These are phyloP conservation scores for Oikopleura vanhoeffeni DNA, from an alignment of 23 tunicate species.

Conservation along the genomic window DNA sequence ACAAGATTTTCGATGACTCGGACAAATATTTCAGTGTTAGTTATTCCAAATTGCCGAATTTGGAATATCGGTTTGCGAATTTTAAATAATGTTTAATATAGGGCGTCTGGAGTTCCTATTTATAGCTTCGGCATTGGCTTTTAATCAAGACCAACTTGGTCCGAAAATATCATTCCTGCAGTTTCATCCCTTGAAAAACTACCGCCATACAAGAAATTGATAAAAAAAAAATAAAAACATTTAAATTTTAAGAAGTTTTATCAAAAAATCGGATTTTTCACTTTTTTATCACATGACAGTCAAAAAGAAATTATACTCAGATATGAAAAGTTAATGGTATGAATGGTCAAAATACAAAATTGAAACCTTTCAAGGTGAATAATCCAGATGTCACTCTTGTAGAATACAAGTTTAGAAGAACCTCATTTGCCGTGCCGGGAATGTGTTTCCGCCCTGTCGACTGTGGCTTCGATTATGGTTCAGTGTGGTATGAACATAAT, in stretches of 20 bases:
- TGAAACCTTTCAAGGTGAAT: neutral
- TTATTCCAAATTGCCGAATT: too few relatives aligned
- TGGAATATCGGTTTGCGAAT: too few relatives aligned
- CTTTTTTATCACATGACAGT: neutral
- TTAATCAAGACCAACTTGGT: too few relatives aligned
- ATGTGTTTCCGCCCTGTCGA: neutral
- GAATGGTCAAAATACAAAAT: neutral
- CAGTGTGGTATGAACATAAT: slow-evolving; percentile 14
- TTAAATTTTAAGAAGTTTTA: too few relatives aligned
- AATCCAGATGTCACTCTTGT: neutral
- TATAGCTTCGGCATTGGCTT: too few relatives aligned
- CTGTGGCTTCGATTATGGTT: slow-evolving; percentile 6
- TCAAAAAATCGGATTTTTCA: too few relatives aligned
- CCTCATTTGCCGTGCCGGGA: neutral
- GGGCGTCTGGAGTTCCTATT: too few relatives aligned
- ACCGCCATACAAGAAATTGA: neutral
- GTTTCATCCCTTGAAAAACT: neutral
- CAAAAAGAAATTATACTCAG: neutral
- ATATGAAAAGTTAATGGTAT: neutral
- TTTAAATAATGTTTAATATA: too few relatives aligned
- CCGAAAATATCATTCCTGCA: neutral
- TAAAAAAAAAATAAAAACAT: too few relatives aligned
- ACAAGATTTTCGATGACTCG: too few relatives aligned
- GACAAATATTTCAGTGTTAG: too few relatives aligned
- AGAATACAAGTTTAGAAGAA: neutral